Base-by-base conservation (phyloP, 1,140 invertebrate genomes). In the Cydia strobilella region DNA sequence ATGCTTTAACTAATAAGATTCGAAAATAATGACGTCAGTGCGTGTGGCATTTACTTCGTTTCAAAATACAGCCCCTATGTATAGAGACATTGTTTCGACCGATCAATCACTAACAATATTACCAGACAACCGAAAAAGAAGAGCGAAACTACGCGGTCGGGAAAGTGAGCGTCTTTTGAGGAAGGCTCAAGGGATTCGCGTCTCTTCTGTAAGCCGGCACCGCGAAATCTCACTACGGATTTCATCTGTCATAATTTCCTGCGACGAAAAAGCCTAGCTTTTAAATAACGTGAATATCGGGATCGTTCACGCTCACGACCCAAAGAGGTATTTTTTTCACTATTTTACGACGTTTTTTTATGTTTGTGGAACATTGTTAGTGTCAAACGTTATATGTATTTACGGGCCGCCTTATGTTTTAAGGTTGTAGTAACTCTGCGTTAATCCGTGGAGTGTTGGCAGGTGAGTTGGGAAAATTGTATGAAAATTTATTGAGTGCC, bases 201-300 rank as follows among this genome's bases (percentile, higher is more conserved):
- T 72, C 78, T 76, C 81, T 78, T 79, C 77, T 80, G 81, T 83
- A 87, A 86, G 82, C 86, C 80, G 76, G 77, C 82, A 82, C 82
- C 85, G 81, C 80, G 79, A 87, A 85, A 89, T 90, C 86, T 86
- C 84, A 86, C 81, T 77, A 75, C 79, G 88, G 88, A 86, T 86
- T 86, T 88, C 85, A 88, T 85, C 87, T 86, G 89, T 92, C 89
- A 92, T 89, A 92, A 92, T 89, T 89, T 86, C 78, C 15, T 72
- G 75, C 75, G 78, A 86, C 82, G 80, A 81, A 84, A 84, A 85
- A 83, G 77, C 83, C 81, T 79, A 76, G 74, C 76, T 84, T 88
- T 84, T 84, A 84, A 83, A 82, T 83, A 84, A 85, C 80, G 77
- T 35, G 48, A 73, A 48, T 54, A 54, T 54, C 18, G 72, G 42